Conservation (phyloP, 2,113 vertebrate species). For the Toxostoma redivivum region DNA sequence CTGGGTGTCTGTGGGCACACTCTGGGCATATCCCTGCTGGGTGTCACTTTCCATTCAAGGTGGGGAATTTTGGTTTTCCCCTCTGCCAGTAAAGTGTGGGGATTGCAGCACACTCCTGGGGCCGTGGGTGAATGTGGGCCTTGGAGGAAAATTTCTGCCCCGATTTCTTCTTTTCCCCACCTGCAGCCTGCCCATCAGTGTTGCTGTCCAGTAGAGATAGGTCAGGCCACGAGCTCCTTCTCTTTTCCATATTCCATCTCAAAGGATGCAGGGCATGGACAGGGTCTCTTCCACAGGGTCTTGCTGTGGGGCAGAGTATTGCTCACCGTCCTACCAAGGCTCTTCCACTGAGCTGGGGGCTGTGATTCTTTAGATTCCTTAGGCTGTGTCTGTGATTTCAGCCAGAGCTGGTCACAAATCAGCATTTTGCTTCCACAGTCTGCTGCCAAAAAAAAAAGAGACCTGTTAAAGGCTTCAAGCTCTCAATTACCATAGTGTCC, state of each 20-base stretch:
- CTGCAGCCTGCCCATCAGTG: neutral
- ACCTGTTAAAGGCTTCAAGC: neutral
- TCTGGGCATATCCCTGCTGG: neutral
- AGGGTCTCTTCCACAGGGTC: neutral
- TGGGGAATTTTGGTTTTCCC: neutral
- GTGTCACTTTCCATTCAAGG: neutral
- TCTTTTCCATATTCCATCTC: neutral
- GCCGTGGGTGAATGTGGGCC: neutral
- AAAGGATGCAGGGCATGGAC: neutral
- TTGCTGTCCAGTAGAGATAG: neutral
- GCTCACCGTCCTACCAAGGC: accelerated
- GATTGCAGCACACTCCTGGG: neutral
- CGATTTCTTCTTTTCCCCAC: neutral
- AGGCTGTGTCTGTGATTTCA: neutral
- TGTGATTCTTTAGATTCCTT: neutral
- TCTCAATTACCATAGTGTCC: neutral
- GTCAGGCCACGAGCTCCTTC: neutral
- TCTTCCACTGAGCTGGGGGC: neutral
- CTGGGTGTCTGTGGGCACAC: neutral
- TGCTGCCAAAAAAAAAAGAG: neutral
- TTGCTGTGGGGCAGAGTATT: neutral
- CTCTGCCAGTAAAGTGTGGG: neutral
- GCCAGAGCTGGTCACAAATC: neutral
- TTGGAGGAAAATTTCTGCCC: neutral
- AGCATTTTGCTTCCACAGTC: neutral